Base-by-base conservation (phyloP, 2,113 vertebrate genomes). In the Anolis sagrei region DNA sequence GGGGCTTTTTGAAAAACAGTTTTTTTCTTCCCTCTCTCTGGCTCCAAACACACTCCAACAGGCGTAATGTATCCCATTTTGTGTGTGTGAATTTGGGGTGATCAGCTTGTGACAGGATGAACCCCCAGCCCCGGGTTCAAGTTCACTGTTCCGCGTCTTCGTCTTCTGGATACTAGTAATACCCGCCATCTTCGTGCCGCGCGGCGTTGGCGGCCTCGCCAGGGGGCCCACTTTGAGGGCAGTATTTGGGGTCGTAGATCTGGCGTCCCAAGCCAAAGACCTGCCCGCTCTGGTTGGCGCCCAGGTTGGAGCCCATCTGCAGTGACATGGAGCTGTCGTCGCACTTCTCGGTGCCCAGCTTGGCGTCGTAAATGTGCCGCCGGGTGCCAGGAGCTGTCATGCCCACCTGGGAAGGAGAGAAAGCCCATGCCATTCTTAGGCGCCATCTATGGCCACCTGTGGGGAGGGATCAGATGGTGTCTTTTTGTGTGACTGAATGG, bases 161-260 rank as follows among this genome's bases (percentile, higher is more conserved):
- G 76, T 95, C 94, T 85, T 95, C 89, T 0, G 1, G 18, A 76
- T 93, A 94, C 81, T 93, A 92, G 32, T 85, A 85, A 44, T 92
- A 94, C 4, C 88, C 86, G 0, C 87, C 89, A 0, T 92, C 34
- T 23, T 89, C 88, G 0, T 92, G 83, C 0, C 39, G 7, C 0
- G 82, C 7, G 0, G 49, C 48, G 0, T 94, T 90, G 73, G 89
- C 91, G 51, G 89, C 95, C 0, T 91, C 95, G 0, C 87, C 90
- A 25, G 96, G 81, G 62, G 89, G 86, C 39, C 3, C 39, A 89
- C 94, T 92, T 84, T 96, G 96, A 0, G 98, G 97, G 93, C 98
- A 99, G 94, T 99, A 99, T 87, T 99, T 99, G 91, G 98, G 96
- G 86, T 99, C 97, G 0, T 97, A 99, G 92, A 99, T 99, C 95